These are phyloP conservation scores for Aurelia sp. DNA, from an alignment of 30 jellyfish, hydroid and myxozoan genomes.

Conservation along the genomic window DNA sequence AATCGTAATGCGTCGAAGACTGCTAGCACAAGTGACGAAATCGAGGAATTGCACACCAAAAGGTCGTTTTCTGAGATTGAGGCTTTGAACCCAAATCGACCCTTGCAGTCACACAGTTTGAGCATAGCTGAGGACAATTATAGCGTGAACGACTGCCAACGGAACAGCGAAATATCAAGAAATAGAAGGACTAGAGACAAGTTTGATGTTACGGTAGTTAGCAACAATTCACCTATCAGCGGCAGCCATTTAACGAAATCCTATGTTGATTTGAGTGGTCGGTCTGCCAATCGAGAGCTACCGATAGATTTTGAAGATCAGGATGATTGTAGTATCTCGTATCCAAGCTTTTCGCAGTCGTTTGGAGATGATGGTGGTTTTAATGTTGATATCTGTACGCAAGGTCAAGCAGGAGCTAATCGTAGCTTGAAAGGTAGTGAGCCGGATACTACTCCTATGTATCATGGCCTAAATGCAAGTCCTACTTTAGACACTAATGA, in stretches of 20 bases:
- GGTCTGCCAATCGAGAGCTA: not conserved
- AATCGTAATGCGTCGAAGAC: not conserved
- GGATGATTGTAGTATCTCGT: not conserved
- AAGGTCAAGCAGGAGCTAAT: no score
- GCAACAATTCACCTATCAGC: not conserved
- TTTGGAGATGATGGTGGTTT: slow-evolving; percentile 44
- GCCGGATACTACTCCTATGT: no score
- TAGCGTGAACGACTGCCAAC: not conserved
- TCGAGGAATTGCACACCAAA: not conserved
- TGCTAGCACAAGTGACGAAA: not conserved
- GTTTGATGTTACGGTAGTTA: not conserved
- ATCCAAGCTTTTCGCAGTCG: slow-evolving; percentile 17
- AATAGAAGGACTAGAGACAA: not conserved
- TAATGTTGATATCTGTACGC: slow-evolving; percentile 10
- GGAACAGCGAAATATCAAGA: not conserved
- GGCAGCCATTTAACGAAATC: not conserved
- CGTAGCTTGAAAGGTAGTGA: no score
- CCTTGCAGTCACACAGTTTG: not conserved
- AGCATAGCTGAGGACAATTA: not conserved
- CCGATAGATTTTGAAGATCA: not conserved
- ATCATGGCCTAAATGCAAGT: no score
- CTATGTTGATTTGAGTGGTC: not conserved
- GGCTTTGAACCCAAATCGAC: not conserved
- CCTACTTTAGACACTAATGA: no score
- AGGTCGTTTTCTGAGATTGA: not conserved